phyloP scores from a whole-genome alignment of 2,113 vertebrate species.

The Ceyx margarethae region DNA sequence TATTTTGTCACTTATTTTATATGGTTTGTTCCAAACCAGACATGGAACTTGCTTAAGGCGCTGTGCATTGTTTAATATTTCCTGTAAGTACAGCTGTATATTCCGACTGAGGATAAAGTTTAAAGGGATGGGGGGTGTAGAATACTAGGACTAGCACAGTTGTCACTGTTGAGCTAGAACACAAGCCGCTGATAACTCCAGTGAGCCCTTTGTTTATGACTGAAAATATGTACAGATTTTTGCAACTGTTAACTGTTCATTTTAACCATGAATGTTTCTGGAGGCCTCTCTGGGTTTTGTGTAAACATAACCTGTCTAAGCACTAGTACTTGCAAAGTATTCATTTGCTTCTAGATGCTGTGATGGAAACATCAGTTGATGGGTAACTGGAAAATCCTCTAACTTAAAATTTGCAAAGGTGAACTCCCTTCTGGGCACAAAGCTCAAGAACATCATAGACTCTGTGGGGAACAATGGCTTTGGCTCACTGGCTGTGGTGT shows the following conservation, averaged over 20 bases:
- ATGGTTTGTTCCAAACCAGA: slow-evolving; percentile 59
- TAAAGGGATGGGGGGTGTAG: slow-evolving; percentile 50
- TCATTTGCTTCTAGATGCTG: slow-evolving; percentile 55
- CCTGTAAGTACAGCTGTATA: slow-evolving; percentile 69
- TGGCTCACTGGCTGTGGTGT: neutral
- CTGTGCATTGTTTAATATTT: slow-evolving; percentile 70
- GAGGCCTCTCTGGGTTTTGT: slow-evolving; percentile 62
- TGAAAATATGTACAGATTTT: slow-evolving; percentile 65
- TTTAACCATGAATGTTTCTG: slow-evolving; percentile 68
- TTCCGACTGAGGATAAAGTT: slow-evolving; percentile 66
- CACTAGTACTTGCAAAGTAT: slow-evolving; percentile 32
- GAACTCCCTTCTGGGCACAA: neutral
- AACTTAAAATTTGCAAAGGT: slow-evolving; percentile 17
- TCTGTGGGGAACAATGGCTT: slow-evolving; percentile 5
- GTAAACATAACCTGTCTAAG: slow-evolving; percentile 58
- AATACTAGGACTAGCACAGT: slow-evolving; percentile 30
- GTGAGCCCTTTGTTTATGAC: slow-evolving; percentile 44
- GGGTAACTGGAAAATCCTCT: slow-evolving; percentile 26
- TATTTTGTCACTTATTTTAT: slow-evolving; percentile 62
- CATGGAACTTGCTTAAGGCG: slow-evolving; percentile 53
- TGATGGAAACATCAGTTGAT: slow-evolving; percentile 28
- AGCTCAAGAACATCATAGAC: neutral
- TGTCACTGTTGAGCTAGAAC: slow-evolving; percentile 34
- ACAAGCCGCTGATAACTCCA: slow-evolving; percentile 15
- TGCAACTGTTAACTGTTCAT: slow-evolving; percentile 10